Base-by-base conservation (phyloP, 2,797 vertebrate species). In the Eremophila alpestris region DNA sequence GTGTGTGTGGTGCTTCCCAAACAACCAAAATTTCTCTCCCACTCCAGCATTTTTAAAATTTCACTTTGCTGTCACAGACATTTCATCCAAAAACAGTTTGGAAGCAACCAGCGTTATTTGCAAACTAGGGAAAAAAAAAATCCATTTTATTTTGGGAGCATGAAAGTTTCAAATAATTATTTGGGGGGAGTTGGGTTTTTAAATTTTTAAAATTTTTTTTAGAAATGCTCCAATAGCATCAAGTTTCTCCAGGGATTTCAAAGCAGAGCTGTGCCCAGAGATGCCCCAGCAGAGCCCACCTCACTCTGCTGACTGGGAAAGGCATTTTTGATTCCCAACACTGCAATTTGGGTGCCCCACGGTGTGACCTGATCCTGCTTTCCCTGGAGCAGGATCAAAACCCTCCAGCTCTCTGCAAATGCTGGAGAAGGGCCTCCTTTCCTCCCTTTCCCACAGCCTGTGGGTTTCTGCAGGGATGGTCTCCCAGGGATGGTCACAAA, bases 351-450 rank as follows among this genome's bases (percentile, higher is more conserved):
- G 38, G 27, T 48, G 6, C 6, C 59, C 45, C 6, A 0, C 2
- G 26, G 14, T 16, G 26, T 19, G 41, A 41, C 56, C 51, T 13
- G 4, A 3, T 64, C 60, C 51, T 65, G 2, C 43, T 55, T 23
- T 68, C 21, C 74, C 58, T 67, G 73, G 30, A 52, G 16, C 16
- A 27, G 43, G 7, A 62, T 10, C 52, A 34, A 58, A 83, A 34
- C 1, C 0, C 27, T 67, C 19, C 67, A 51, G 54, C 49, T 58
- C 68, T 22, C 30, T 3, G 11, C 23, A 82, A 27, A 17, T 3
- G 0, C 30, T 32, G 60, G 15, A 7, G 5, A 4, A 60, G 2
- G 10, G 1, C 10, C 15, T 29, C 13, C 29, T 54, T 16, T 59
- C 43, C 48, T n/a, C 22, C 59, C 13, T 74, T 54, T 59, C 21